Base-by-base conservation (phyloP, 2,888 invertebrate genomes). In the Dicyrtoma fusca region DNA sequence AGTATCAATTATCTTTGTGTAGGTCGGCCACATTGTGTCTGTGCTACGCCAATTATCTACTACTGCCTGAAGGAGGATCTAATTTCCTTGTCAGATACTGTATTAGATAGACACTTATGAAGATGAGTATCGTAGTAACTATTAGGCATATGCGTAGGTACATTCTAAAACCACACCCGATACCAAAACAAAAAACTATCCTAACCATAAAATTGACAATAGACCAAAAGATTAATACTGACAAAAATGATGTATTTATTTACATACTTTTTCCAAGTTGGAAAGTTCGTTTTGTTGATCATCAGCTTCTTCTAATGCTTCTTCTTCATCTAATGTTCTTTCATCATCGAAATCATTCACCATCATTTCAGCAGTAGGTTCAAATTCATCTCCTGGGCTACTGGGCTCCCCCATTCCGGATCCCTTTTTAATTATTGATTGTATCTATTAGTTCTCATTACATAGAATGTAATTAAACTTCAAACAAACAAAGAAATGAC, bases 341-440 rank as follows among this genome's bases (percentile, higher is more conserved):
- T 97, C 97, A 86, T 97, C 97, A 85, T 97, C 97, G 85, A 94
- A 96, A 85, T 97, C 97, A 88, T 97, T 93, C 77, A 96, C 92
- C 88, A 97, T 91, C 95, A 97, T 95, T 85, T 96, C 96, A 83
- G 94, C 90, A 78, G 94, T 90, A 76, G 96, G 95, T 85, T 95
- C 95, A 87, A 96, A 95, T 82, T 87, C 87, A 71, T 84, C 80
- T 6, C 77, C 79, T 10, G 78, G 79, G 70, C 76, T 77, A 26
- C 76, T 75, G 0, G 80, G 77, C 23, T 71, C 71, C 44, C 34
- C 26, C 70, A 61, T 51, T 14, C 19, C 45, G n/a, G 19, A n/a
- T 19, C 49, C 19, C n/a, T 49, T 6, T 17, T 17, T 17, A 49
- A 49, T 17, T 19, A 49, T 17, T n/a, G 5, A 49, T 17, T 49